A percentile compares a stretch with the other conserved stretches of the same genome.
Conservation (phyloP, 2,113 vertebrate species). For the Hippocampus barbouri region DNA sequence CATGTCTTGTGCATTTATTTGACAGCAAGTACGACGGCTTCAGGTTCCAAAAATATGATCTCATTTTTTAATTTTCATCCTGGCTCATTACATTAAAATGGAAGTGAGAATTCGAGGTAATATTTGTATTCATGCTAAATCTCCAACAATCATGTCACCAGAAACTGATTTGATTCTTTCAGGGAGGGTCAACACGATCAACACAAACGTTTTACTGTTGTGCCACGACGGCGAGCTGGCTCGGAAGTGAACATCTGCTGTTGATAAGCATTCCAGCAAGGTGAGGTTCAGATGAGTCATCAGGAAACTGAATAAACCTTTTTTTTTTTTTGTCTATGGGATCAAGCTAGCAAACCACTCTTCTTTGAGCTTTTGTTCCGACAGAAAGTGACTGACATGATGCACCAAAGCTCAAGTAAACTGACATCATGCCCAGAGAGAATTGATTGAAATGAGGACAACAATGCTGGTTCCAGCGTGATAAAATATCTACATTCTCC, state of each 20-base stretch:
- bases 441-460: background rate
- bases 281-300: slow-evolving; percentile 49
- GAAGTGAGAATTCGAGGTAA: too few species aligned
- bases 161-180: background rate
- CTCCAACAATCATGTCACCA: background rate
- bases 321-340: slow-evolving; percentile 18
- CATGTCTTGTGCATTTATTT: background rate
- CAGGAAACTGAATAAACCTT: slow-evolving; percentile 29
- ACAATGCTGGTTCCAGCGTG: background rate
- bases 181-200: background rate
- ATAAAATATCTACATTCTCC: background rate
- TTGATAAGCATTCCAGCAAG: slow-evolving; percentile 49
- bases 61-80: too few species aligned
- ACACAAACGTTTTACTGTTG: background rate
- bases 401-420: background rate
- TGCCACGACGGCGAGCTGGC: background rate
- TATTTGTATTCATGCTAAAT: background rate
- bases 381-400: background rate
- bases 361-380: background rate
- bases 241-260: slow-evolving; percentile 45
- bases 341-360: background rate
- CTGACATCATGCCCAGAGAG: background rate
- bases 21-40: background rate
- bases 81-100: background rate
- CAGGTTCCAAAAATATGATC: background rate